Conservation (phyloP, 2,888 invertebrate genomes). For the Ctena decussata region DNA sequence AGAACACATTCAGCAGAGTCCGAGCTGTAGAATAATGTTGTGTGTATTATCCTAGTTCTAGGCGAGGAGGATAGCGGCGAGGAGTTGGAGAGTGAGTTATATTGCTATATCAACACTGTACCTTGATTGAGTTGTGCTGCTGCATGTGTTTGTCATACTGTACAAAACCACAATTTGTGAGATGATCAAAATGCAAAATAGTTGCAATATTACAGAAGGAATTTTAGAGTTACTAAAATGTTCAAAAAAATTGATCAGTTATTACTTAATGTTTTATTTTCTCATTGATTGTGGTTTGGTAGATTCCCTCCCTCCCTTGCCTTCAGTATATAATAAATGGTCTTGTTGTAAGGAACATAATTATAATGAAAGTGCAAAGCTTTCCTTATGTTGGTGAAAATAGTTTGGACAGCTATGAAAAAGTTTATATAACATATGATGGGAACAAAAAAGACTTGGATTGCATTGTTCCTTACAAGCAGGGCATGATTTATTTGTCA, state of each 20-base stretch:
- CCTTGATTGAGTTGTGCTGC: neutral
- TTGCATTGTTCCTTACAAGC: no score
- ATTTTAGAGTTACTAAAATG: no score
- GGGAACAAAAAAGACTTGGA: no score
- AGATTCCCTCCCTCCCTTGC: neutral
- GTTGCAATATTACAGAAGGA: no score
- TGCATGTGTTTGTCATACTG: neutral
- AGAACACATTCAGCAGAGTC: neutral
- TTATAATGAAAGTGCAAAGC: no score
- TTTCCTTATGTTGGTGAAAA: no score
- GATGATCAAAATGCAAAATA: no score
- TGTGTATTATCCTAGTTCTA: conserved; percentile 40
- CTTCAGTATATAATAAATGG: neutral
- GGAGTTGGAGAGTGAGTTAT: conserved; percentile 34
- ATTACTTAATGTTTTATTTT: no score
- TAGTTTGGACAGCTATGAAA: no score
- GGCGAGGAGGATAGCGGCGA: conserved; percentile 23
- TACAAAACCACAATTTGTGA: neutral
- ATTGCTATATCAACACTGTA: conserved; percentile 18
- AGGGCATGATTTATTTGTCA: no score
- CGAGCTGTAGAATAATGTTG: neutral
- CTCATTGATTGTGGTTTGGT: conserved; percentile 1
- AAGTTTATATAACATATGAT: no score
- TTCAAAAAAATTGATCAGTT: no score
- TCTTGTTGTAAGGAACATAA: neutral